Evolutionary conservation across 2,888 invertebrate species (phyloP), one percentile per base, ranked within the genome.

Genomic region (Dolomedes plantarius): DNA sequence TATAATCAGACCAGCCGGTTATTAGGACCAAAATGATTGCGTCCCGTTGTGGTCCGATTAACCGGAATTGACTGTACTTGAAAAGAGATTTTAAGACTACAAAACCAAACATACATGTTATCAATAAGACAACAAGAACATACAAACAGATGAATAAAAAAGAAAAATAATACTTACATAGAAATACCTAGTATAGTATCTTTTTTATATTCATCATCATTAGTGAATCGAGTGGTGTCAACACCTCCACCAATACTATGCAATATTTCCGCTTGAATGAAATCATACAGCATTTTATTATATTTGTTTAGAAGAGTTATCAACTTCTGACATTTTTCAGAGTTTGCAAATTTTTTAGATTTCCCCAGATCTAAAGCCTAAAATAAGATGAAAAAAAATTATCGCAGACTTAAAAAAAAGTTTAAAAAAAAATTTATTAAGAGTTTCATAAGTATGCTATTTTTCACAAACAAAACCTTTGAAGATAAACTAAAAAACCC

Each of bases 101-200:
- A n/a, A n/a, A n/a, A n/a, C n/a, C n/a, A n/a, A n/a, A n/a, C n/a
- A n/a, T n/a, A n/a, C n/a, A n/a, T n/a, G n/a, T n/a, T n/a, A n/a
- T n/a, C n/a, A n/a, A n/a, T n/a, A n/a, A n/a, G n/a, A n/a, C n/a
- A n/a, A n/a, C n/a, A n/a, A n/a, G n/a, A n/a, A n/a, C n/a, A n/a
- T n/a, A n/a, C n/a, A n/a, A n/a, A n/a, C n/a, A n/a, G n/a, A n/a
- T n/a, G n/a, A n/a, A n/a, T n/a, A n/a, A n/a, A n/a, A n/a, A n/a
- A n/a, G n/a, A n/a, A n/a, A n/a, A n/a, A n/a, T n/a, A 9, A 9
- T 36, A 77, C 64, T 91, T 90, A 93, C 93, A 93, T 92, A n/a
- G 92, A 92, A 64, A 93, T 90, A 6, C 93, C 93, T 7, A 93
- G 90, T 73, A 93, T 93, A 0, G 93, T 93, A 88, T 93, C 93